Base-by-base conservation (phyloP, 2,797 vertebrate species). In the Taenioides sp. region DNA sequence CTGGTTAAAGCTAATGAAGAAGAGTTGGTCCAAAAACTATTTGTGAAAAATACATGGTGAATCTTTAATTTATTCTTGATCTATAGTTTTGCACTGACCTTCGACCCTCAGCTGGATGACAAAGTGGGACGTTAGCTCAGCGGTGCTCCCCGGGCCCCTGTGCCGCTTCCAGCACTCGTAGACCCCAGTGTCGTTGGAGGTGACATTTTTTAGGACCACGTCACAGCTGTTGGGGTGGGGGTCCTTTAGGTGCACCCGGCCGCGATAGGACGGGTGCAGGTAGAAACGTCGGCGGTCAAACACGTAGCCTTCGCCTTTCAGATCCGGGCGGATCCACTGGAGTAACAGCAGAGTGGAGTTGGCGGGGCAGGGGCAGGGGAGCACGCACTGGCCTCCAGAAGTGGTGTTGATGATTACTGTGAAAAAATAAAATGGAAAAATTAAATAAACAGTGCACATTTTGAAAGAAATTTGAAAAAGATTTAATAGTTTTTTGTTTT, bases 81-180 rank as follows among this genome's bases (percentile, higher is more conserved):
- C 2, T 47, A 9, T 12, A 58, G 50, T 54, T 27, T 37, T 34
- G 28, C 59, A 25, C 64, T 65, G 43, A 65, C 64, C 64, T 65
- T 65, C 5, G 25, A 65, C 43, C 43, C 43, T 65, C 64, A 65
- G 64, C 64, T 65, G 23, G 43, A 50, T 4, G 23, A 49, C 64
- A 20, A 20, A 0, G 22, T 5, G 3, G 40, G 16, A 49, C 43
- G 5, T 50, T 4, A 9, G 14, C 16, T 17, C 12, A 16, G 11
- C 2, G 40, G 4, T 27, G 43, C 64, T 27, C 23, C 40, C 63
- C 22, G 4, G 5, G 23, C 6, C 43, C 20, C 43, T 65, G 23
- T 1, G 2, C 40, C 18, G 16, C 4, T 2, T 43, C 20, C 16
- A 2, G 23, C 64, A 20, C 14, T 27, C 7, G 43, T 65, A 65